Evolutionary conservation across 2,888 invertebrate species (phyloP).

Genomic region (Tolmerus cingulatus): DNA sequence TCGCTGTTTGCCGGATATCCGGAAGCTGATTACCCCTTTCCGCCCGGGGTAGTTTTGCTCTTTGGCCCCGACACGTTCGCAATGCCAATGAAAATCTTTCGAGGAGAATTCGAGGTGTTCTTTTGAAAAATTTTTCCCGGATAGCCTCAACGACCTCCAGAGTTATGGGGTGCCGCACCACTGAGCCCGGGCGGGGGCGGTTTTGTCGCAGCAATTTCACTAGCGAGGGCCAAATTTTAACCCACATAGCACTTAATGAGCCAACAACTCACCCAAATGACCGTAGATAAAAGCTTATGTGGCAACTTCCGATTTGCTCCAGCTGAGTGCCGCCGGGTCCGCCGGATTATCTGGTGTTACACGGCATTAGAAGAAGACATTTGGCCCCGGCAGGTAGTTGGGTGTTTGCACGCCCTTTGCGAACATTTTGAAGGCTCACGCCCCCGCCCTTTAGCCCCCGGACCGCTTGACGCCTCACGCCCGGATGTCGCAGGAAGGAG

Average conservation of each 20-base stretch:
- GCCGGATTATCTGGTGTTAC: conserved; percentile 33
- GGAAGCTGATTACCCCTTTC: neutral
- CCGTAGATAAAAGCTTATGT: conserved; percentile 40
- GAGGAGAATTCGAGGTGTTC: neutral
- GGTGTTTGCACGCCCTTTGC: conserved; percentile 29
- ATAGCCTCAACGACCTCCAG: neutral
- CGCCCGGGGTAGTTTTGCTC: neutral
- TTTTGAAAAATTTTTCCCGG: neutral
- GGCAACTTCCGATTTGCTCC: conserved; percentile 36
- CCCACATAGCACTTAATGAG: conserved; percentile 35
- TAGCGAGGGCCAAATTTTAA: neutral
- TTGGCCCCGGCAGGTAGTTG: conserved; percentile 21
- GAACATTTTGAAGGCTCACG: neutral
- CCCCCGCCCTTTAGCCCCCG: neutral
- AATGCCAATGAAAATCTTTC: neutral
- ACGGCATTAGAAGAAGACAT: conserved; percentile 41
- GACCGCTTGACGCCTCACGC: neutral
- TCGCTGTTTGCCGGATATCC: neutral
- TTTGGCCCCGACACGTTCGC: neutral
- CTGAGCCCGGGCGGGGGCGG: neutral
- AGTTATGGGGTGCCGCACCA: neutral
- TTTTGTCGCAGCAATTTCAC: neutral
- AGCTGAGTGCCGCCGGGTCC: conserved; percentile 14
- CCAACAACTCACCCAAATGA: conserved; percentile 39
- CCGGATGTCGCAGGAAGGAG: neutral